Conservation (phyloP, 2,797 vertebrate genomes). For the Danio tinwini region DNA sequence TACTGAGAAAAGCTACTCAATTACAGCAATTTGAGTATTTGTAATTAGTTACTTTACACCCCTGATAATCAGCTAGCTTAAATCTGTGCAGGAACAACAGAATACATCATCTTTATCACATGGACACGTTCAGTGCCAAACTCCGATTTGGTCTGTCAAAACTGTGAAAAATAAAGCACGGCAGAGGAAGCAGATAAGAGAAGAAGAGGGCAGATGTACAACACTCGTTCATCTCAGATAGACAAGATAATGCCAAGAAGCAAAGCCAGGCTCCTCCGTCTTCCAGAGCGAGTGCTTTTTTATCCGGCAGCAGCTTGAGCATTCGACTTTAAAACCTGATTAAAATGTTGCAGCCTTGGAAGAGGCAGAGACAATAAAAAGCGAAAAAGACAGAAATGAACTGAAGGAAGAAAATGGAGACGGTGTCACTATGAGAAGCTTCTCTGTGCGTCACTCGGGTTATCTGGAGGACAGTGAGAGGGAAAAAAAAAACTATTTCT, state of each 20-base stretch:
- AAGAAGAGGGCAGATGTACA: constrained; percentile 43
- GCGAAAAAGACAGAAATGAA: constrained; percentile 44
- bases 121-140: neutral
- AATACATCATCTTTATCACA: neutral
- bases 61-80: no score
- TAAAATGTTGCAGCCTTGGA: constrained; percentile 56
- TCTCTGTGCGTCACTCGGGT: constrained; percentile 43
- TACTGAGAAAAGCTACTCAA: no score
- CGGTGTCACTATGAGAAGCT: constrained; percentile 37
- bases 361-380: constrained; percentile 52
- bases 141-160: constrained; percentile 1
- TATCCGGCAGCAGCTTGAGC: constrained; percentile 36
- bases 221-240: constrained; percentile 43
- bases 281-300: constrained; percentile 39
- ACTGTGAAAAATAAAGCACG: constrained; percentile 20
- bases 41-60: no score
- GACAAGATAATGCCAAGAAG: constrained; percentile 15
- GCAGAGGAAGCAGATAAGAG: constrained; percentile 40
- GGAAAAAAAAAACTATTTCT: constrained; percentile 33
- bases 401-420: constrained; percentile 56
- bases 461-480: constrained; percentile 45
- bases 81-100: neutral
- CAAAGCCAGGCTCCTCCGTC: constrained; percentile 31
- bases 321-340: constrained; percentile 43
- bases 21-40: no score